Conservation (phyloP, 2,888 invertebrate species). For the Callyntrura guangdongensis region DNA sequence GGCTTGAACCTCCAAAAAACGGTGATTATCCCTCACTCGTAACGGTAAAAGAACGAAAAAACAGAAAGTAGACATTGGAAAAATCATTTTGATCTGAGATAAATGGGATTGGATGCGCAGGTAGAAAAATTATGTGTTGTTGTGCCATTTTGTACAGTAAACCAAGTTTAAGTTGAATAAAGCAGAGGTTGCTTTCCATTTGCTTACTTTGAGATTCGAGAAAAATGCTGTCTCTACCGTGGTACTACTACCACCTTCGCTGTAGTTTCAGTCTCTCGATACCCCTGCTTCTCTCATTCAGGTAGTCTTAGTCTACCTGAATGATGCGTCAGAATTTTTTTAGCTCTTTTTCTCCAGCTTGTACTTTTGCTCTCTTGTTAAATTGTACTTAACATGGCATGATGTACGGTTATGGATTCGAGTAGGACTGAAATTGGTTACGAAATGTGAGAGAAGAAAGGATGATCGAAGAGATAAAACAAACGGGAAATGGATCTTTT, state of each 20-base stretch:
- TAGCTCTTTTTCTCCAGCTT: background rate
- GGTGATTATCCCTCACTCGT: background rate
- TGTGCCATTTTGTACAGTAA: background rate
- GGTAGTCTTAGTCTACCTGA: conserved; percentile 16
- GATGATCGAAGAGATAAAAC: conserved; percentile 56
- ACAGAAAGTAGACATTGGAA: background rate
- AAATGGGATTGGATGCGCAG: conserved; percentile 34
- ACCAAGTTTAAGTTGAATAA: conserved; percentile 26
- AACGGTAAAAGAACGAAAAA: background rate
- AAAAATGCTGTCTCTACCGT: background rate
- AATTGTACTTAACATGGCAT: conserved; percentile 60
- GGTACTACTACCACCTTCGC: background rate
- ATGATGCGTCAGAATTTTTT: background rate
- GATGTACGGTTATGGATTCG: conserved; percentile 59
- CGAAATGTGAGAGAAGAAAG: conserved; percentile 62
- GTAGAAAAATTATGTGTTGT: conserved; percentile 19
- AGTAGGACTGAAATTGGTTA: conserved; percentile 53
- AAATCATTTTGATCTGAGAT: conserved; percentile 35
- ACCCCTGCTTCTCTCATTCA: background rate
- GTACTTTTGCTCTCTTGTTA: conserved; percentile 35
- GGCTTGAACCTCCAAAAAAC: conserved; percentile 1
- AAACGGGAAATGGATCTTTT: conserved; percentile 40
- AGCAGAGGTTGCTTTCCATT: background rate
- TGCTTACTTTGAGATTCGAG: background rate
- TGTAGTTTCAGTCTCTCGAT: background rate